Conservation (phyloP, 30 jellyfish, hydroid and myxozoan species). For the Cassiopea andromeda region DNA sequence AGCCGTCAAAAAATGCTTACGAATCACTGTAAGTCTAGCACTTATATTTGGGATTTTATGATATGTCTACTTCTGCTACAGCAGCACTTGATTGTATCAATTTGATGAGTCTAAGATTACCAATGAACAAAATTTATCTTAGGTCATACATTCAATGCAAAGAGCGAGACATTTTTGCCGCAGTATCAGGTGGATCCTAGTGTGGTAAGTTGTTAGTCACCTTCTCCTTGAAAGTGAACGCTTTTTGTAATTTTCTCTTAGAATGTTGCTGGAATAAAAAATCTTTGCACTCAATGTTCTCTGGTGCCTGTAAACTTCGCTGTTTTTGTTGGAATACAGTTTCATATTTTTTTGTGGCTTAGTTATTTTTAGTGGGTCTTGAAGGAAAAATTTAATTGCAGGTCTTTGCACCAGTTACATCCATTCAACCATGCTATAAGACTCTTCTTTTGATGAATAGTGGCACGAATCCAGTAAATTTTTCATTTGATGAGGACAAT, state of each 20-base stretch:
- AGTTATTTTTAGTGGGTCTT: too few species aligned
- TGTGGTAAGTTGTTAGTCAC: constrained; percentile 33
- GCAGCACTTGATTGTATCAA: too few species aligned
- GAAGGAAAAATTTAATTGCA: not conserved
- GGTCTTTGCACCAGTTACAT: constrained; percentile 75
- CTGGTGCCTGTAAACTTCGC: too few species aligned
- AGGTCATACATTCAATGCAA: constrained; percentile 77
- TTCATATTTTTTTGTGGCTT: too few species aligned
- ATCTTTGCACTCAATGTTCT: too few species aligned
- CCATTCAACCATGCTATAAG: constrained; percentile 44
- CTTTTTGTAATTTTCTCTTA: not conserved
- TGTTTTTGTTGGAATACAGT: too few species aligned
- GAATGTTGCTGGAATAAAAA: too few species aligned
- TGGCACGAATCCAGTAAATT: constrained; percentile 77
- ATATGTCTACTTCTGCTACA: too few species aligned
- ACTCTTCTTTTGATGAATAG: constrained; percentile 53
- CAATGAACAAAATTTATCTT: not conserved
- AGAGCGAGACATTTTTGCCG: constrained; percentile 76
- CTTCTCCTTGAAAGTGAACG: not conserved
- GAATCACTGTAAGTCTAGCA: too few species aligned
- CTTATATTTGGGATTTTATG: too few species aligned
- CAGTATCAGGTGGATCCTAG: constrained; percentile 38
- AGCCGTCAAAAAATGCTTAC: too few species aligned
- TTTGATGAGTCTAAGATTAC: too few species aligned
- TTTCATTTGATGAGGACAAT: constrained; percentile 55